Conservation (phyloP, 2,888 invertebrate species). For the Cheilosia vernalis region DNA sequence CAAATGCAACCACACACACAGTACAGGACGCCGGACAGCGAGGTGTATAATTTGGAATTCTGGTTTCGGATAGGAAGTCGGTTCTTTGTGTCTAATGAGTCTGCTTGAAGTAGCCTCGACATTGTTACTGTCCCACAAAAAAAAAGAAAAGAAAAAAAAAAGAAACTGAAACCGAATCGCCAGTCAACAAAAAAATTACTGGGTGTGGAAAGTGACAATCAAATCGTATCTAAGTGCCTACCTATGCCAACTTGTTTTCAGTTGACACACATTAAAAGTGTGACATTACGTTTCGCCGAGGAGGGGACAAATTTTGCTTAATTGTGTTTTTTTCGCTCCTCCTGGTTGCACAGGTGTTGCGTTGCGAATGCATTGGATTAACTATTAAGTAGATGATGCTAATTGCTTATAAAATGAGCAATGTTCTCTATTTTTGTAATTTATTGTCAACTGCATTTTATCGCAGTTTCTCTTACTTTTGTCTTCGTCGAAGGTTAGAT, state of each 20-base stretch:
- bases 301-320: conserved; percentile 5
- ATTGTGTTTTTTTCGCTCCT: conserved; percentile 3
- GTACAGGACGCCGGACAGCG: not conserved
- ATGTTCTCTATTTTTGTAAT: conserved; percentile 11
- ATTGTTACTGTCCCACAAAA: conserved; percentile 48
- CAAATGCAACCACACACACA: not conserved
- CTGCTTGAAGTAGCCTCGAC: conserved; percentile 60
- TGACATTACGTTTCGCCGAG: conserved; percentile 46
- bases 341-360: conserved; percentile 53
- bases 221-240: conserved; percentile 65
- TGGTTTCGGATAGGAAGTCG: conserved; percentile 36
- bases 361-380: conserved; percentile 41
- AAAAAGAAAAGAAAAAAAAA: conserved; percentile 10
- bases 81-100: conserved; percentile 43
- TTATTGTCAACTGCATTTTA: too few relatives aligned
- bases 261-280: conserved; percentile 67
- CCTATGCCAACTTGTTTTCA: conserved; percentile 56
- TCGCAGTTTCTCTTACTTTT: too few relatives aligned
- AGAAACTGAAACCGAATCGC: conserved; percentile 13
- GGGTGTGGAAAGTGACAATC: conserved; percentile 70
- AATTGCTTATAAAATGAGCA: conserved; percentile 44
- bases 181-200: conserved; percentile 21
- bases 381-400: conserved; percentile 57
- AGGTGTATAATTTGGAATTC: not conserved
- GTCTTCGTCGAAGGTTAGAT: too few relatives aligned